Percentiles rank a stretch among this genome's conserved stretches.
phyloP scores from a whole-genome alignment of 2,797 vertebrate genomes.

The Threskiornis aethiopicus region DNA sequence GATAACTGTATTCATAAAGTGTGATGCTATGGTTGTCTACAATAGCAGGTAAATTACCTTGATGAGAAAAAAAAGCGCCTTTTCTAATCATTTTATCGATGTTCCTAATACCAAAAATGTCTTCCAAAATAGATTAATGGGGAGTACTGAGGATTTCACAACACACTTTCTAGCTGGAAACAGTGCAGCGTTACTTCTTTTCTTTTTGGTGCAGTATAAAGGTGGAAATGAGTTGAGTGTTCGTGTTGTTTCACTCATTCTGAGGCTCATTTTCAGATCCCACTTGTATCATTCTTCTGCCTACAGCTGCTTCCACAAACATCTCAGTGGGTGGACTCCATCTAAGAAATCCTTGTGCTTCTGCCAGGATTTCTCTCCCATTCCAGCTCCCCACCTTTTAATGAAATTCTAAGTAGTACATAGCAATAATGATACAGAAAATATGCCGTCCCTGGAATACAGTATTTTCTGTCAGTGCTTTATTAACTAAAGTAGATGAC shows the following conservation, averaged over 20 bases:
- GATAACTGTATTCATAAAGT: background rate
- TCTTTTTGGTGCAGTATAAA: background rate
- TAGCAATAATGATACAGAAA: background rate
- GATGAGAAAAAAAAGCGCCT: background rate
- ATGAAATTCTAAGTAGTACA: background rate
- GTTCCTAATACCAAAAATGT: background rate
- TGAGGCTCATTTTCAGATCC: background rate
- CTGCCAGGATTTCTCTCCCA: background rate
- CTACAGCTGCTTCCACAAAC: slow-evolving; percentile 1
- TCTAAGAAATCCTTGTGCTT: slow-evolving; percentile 2
- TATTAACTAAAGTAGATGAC: background rate
- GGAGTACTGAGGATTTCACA: background rate
- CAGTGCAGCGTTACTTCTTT: background rate
- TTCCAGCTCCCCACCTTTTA: background rate
- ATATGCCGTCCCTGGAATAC: background rate
- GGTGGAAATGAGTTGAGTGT: background rate
- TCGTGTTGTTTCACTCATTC: background rate
- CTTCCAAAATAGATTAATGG: background rate
- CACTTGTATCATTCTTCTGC: background rate
- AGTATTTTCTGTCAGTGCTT: background rate
- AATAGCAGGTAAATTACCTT: background rate
- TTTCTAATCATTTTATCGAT: background rate
- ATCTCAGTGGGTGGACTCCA: background rate
- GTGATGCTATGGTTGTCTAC: background rate
- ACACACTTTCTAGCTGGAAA: background rate